Evolutionary conservation across 2,113 vertebrate genomes (phyloP).

Genomic region (Caranx melampygus): DNA sequence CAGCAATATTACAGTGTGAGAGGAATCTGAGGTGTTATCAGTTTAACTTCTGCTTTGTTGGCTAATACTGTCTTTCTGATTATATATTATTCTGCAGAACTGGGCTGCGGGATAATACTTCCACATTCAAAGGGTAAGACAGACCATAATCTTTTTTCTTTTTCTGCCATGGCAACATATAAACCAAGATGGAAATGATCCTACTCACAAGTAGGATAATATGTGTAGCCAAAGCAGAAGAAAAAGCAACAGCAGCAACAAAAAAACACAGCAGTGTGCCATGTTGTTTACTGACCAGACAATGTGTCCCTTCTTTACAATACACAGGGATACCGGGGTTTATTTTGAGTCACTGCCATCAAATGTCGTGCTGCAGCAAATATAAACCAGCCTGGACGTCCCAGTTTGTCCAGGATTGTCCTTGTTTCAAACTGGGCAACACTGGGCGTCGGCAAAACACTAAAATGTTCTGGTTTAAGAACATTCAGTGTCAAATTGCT

Average conservation of each 20-base stretch:
- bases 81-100: slow-evolving; percentile 11
- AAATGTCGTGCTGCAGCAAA: slow-evolving; percentile 3
- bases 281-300: neutral
- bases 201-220: too few relatives aligned
- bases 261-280: slow-evolving; percentile 7
- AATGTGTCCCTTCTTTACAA: neutral
- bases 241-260: neutral
- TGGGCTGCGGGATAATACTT: neutral
- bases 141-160: neutral
- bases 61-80: neutral
- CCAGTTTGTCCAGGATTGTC: too few relatives aligned
- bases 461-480: too few relatives aligned
- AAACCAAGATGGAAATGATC: slow-evolving; percentile 2
- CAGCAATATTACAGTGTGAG: slow-evolving; percentile 57
- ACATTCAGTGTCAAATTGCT: too few relatives aligned
- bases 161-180: neutral
- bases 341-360: slow-evolving; percentile 16
- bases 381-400: neutral
- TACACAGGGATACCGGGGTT: neutral
- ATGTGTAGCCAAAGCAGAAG: neutral
- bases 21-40: slow-evolving; percentile 37
- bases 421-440: too few relatives aligned
- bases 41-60: slow-evolving; percentile 17
- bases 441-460: too few relatives aligned
- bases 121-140: neutral